A percentile compares a stretch with the other conserved stretches of the same genome.
Conservation (phyloP, 1,140 invertebrate species). For the Batillaria attramentaria region DNA sequence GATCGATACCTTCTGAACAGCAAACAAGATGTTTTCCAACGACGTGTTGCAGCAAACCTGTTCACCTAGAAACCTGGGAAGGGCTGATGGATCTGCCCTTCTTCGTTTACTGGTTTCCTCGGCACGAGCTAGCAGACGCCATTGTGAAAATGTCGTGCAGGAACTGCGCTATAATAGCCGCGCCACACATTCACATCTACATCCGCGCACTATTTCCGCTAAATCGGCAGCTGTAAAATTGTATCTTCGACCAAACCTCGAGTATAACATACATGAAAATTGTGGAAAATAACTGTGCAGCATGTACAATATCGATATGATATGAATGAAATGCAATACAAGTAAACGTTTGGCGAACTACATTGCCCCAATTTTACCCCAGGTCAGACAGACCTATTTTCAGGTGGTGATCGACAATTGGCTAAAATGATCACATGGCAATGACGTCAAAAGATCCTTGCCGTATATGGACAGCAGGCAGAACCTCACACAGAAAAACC, state of each 20-base stretch:
- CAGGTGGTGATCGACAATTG: background rate
- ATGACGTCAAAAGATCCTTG: constrained; percentile 7
- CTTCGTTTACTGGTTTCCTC: constrained; percentile 15
- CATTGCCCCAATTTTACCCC: constrained; percentile 18
- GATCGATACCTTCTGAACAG: background rate
- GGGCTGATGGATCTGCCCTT: constrained; percentile 20
- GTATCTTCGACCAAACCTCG: background rate
- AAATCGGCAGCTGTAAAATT: background rate
- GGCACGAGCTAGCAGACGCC: constrained; percentile 29
- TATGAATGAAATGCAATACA: background rate
- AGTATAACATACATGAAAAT: background rate
- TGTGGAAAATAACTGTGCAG: background rate
- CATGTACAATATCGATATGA: background rate
- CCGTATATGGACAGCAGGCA: constrained; percentile 16
- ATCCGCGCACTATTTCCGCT: constrained; percentile 13
- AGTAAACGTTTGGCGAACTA: too few relatives aligned
- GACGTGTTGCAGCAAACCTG: constrained; percentile 22
- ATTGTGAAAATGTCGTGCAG: constrained; percentile 31
- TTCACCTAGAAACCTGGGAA: constrained; percentile 32
- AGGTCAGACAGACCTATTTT: background rate
- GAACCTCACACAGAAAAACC: constrained; percentile 2
- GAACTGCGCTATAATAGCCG: constrained; percentile 17
- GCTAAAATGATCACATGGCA: constrained; percentile 10
- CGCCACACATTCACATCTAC: background rate
- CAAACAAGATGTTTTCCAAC: constrained; percentile 24